A percentile compares a stretch with the other conserved stretches of the same genome.
Evolutionary conservation across 2,113 vertebrate genomes (phyloP).

Genomic region (Microtus oregoni): DNA sequence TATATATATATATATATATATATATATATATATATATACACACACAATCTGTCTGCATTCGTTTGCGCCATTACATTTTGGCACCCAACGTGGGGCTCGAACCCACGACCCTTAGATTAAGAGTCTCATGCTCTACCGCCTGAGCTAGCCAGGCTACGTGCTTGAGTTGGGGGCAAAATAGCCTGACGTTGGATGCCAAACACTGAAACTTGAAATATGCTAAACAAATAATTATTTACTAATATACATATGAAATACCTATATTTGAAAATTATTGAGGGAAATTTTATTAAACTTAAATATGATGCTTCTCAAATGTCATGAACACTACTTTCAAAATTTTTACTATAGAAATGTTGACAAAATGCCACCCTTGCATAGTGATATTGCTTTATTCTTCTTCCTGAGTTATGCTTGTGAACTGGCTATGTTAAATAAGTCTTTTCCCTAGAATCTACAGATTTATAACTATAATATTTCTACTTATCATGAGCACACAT

Average conservation of each 20-base stretch:
- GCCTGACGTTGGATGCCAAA: no score
- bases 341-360: neutral
- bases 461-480: conserved; percentile 21
- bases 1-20: no score
- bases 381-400: neutral
- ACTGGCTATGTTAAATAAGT: neutral
- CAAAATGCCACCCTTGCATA: neutral
- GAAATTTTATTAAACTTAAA: conserved; percentile 1
- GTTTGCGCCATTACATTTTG: no score
- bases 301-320: neutral
- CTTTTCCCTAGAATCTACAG: conserved; percentile 20
- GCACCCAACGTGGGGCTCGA: conserved; percentile 93
- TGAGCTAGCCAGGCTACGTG: neutral
- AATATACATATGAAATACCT: neutral
- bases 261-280: neutral
- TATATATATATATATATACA: no score
- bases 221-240: neutral
- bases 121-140: conserved; percentile 87
- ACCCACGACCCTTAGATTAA: conserved; percentile 86
- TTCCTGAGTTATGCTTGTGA: neutral
- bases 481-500: neutral
- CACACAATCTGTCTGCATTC: no score
- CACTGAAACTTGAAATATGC: conserved; percentile 1
- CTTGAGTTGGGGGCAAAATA: no score
- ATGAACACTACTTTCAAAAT: conserved; percentile 43